Conservation (phyloP, 2,797 vertebrate species). For the Pipistrellus pipistrellus region DNA sequence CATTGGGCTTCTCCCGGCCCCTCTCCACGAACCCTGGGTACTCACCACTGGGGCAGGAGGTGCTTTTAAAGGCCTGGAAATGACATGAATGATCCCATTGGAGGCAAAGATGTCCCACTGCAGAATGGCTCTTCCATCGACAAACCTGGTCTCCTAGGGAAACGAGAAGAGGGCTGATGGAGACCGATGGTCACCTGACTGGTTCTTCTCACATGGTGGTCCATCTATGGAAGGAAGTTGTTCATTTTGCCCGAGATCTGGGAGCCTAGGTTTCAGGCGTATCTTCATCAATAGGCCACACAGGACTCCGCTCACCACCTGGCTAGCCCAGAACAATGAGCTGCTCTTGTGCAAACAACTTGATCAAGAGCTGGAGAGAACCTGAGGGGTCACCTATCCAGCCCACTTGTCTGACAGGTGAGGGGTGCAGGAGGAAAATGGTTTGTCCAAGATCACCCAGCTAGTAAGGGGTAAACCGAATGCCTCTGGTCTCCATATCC, state of each 20-base stretch:
- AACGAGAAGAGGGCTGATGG: neutral
- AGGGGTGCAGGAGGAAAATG: neutral
- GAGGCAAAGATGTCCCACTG: conserved; percentile 92
- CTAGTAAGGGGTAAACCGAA: neutral
- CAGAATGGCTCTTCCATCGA: conserved; percentile 92
- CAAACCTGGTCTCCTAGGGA: conserved; percentile 89
- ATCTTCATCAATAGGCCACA: neutral
- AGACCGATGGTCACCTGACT: neutral
- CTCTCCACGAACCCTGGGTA: conserved; percentile 16
- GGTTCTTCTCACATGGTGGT: too few relatives aligned
- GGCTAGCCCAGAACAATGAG: neutral
- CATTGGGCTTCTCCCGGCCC: neutral
- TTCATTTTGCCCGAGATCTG: neutral
- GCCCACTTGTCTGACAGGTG: neutral
- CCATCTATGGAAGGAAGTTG: neutral
- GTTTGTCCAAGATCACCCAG: too few relatives aligned
- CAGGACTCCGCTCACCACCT: neutral
- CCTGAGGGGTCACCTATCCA: neutral
- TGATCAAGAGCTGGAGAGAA: neutral
- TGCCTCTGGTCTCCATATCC: neutral
- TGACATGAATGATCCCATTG: conserved; percentile 96
- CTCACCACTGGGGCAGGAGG: conserved; percentile 89
- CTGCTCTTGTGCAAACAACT: neutral
- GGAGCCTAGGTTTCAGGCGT: neutral
- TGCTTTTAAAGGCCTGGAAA: conserved; percentile 93